phyloP scores from a whole-genome alignment of 2,888 invertebrate genomes.

The Ormyrus rosae region DNA sequence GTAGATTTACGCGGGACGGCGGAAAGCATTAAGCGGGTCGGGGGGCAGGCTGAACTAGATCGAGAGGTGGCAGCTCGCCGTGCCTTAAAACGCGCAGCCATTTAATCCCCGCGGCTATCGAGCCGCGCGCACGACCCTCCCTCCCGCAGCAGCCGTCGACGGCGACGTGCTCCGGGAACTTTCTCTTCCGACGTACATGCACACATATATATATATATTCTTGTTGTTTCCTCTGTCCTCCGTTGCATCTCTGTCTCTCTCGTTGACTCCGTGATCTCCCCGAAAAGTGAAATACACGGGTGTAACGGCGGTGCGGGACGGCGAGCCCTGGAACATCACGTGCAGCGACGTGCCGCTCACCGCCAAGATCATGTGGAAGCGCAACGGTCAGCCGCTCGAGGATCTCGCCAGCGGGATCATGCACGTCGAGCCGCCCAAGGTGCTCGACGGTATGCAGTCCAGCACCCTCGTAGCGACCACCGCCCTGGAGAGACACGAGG shows the following conservation, averaged over 20 bases:
- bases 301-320: constrained; percentile 63
- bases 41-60: too few species aligned
- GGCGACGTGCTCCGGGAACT: background rate
- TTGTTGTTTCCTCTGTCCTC: background rate
- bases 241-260: constrained; percentile 23
- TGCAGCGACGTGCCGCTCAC: constrained; percentile 65
- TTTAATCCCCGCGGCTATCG: too few species aligned
- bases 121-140: background rate
- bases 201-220: background rate
- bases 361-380: constrained; percentile 69
- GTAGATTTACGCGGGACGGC: too few species aligned
- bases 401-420: constrained; percentile 65
- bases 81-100: too few species aligned
- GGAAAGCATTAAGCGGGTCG: too few species aligned
- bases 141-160: background rate
- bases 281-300: constrained; percentile 67
- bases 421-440: constrained; percentile 46
- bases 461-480: constrained; percentile 48
- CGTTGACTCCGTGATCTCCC: background rate
- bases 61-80: too few species aligned
- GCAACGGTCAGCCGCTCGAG: constrained; percentile 65
- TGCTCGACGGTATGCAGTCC: constrained; percentile 16
- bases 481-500: constrained; percentile 63
- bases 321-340: constrained; percentile 69
- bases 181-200: background rate